These are phyloP conservation scores for Syngnathus acus DNA, from an alignment of 2,797 vertebrate genomes.

Conservation along the genomic window DNA sequence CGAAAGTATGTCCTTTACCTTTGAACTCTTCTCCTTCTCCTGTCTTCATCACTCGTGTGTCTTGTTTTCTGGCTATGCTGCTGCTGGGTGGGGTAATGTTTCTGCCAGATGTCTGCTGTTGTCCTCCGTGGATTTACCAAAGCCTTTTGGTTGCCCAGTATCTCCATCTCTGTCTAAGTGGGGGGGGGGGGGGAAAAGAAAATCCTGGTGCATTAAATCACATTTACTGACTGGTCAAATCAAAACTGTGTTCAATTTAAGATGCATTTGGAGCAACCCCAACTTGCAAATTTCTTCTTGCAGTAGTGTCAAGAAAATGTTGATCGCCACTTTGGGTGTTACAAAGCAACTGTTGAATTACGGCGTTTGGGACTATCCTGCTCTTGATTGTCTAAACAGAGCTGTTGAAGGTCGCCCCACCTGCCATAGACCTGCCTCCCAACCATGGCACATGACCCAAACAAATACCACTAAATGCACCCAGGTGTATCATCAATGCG, in stretches of 20 bases:
- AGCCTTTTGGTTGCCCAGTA: conserved; percentile 58
- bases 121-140: conserved; percentile 51
- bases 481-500: conserved; percentile 64
- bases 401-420: conserved; percentile 42
- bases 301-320: background rate
- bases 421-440: conserved; percentile 42
- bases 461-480: conserved; percentile 55
- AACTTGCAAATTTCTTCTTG: no score
- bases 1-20: background rate
- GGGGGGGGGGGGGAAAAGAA: background rate
- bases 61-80: conserved; percentile 50
- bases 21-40: background rate
- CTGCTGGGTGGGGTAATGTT: conserved; percentile 58
- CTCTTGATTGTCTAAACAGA: conserved; percentile 38
- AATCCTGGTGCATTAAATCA: background rate
- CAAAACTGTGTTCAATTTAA: background rate
- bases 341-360: background rate
- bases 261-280: background rate
- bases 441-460: conserved; percentile 40
- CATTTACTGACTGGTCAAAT: no score
- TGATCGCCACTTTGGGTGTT: background rate
- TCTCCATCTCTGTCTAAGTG: conserved; percentile 19
- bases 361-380: conserved; percentile 8
- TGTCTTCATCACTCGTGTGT: conserved; percentile 17
- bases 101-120: conserved; percentile 62